Base-by-base conservation (phyloP, 2,113 vertebrate genomes). In the Brienomyrus brachyistius region DNA sequence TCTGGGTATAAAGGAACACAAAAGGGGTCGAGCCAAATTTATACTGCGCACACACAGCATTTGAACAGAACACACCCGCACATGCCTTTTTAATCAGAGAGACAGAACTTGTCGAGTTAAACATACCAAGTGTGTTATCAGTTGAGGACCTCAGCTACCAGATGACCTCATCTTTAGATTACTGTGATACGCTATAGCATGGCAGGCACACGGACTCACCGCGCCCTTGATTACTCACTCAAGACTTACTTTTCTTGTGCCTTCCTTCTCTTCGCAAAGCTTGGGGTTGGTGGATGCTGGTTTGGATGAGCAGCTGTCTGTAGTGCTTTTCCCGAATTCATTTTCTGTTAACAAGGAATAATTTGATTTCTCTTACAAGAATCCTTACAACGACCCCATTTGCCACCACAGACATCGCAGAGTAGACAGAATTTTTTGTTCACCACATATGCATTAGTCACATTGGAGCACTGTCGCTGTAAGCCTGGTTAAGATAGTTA, bases 211-310 rank as follows among this genome's bases (percentile, higher is more conserved):
- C 13, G 5, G 43, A 54, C 35, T 9, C 23, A 85, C 56, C 15
- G 1, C 77, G 4, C 43, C 17, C 45, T 70, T 59, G 27, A 52
- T 86, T 88, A 27, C 23, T 74, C n/a, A 54, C 21, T 50, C 5
- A 8, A 51, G 19, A 87, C 92, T 90, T 89, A 93, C 92, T 62
- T 92, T 4, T 91, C 90, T 59, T 91, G 91, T 54, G 90, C 87
- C 43, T 86, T 92, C 91, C 91, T 92, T n/a, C 91, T 88, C 54
- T 91, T 93, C 6, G 88, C 83, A n/a, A 92, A 82, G 62, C 91
- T 92, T 88, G 92, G 92, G 0, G 92, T 93, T 21, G 91, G 91
- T 87, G 92, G 92, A 35, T 90, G 91, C 35, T 77, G 91, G 66
- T 92, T 91, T 31, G 70, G 51, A 21, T 87, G 59, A 47, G 23